Evolutionary conservation across 1,140 invertebrate species (phyloP), one percentile per base, ranked within the genome.

Genomic region (Hermatobates lingyangjiaoensis): DNA sequence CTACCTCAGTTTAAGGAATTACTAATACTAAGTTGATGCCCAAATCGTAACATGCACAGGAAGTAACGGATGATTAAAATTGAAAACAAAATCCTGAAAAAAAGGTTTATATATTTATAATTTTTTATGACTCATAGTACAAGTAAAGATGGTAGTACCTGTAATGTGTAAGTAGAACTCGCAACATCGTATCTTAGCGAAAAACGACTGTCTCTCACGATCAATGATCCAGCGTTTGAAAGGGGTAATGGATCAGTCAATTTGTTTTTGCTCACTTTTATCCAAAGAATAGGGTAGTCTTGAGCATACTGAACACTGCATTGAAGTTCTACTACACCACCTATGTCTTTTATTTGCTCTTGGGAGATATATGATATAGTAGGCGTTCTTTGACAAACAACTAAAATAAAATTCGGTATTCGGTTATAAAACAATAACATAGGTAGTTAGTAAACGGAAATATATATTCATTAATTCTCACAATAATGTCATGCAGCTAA

Each of bases 301-400:
- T 80, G 73, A 1, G 80, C 80, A 68, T 91, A 91, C 60, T 91
- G 86, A 2, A 92, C 87, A 0, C 86, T 87, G 64, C 89, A 93
- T 49, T 81, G 78, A 48, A 93, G 69, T 61, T 92, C 85, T 0
- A 88, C 84, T 14, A 83, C 81, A 25, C 83, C 83, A 1, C 88
- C 88, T 57, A 93, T 90, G 67, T 91, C 86, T 61, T 86, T 81
- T 40, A 92, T 87, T 69, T 90, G 86, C 64, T 88, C 83, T 63
- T 89, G 84, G 1, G 86, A 85, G 56, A 92, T 91, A 56, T 87
- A 83, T 0, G 87, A 89, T 60, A 93, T 93, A 1, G 84, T 88
- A 2, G 89, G 89, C 15, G 85, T 87, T 55, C 86, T 71, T 62
- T 90, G 87, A 15, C 48, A 71, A 42, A 61, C 54, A 34, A 60